Percentiles rank a stretch among this genome's conserved stretches.
phyloP scores from a whole-genome alignment of 1,140 invertebrate genomes.

The Anastatus disparis region DNA sequence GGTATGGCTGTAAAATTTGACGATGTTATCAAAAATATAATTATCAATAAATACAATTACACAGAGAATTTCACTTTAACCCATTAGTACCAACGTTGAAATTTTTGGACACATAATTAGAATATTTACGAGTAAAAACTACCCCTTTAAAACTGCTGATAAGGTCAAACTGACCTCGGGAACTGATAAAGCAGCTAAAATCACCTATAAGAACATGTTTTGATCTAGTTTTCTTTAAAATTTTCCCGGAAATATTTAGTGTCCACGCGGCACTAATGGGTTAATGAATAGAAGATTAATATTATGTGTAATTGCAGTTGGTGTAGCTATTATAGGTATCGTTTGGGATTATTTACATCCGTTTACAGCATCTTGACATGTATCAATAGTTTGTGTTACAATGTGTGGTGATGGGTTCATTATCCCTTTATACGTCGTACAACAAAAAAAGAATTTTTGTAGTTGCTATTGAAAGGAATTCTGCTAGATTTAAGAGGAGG shows the following conservation, averaged over 20 bases:
- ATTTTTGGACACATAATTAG: too few species aligned
- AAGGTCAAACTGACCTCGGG: too few species aligned
- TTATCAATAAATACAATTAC: slow-evolving; percentile 86
- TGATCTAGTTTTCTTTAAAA: too few species aligned
- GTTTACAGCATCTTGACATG: slow-evolving; percentile 90
- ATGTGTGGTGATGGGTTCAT: slow-evolving; percentile 91
- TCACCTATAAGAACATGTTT: too few species aligned
- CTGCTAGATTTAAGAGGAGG: slow-evolving; percentile 78
- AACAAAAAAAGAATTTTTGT: slow-evolving; percentile 97
- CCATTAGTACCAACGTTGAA: too few species aligned
- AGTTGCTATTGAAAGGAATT: slow-evolving; percentile 83
- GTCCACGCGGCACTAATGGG: too few species aligned
- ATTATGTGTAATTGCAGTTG: slow-evolving; percentile 91
- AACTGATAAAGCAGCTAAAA: too few species aligned
- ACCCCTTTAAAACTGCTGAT: too few species aligned
- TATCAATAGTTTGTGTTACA: slow-evolving; percentile 89
- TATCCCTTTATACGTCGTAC: slow-evolving; percentile 95
- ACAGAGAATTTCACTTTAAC: slow-evolving; percentile 89
- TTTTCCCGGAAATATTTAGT: too few species aligned
- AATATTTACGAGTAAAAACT: too few species aligned
- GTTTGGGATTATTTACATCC: slow-evolving; percentile 96
- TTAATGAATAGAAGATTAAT: slow-evolving; percentile 90
- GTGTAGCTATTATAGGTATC: slow-evolving; percentile 91
- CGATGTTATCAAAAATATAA: slow-evolving; percentile 93
- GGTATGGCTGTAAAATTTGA: slow-evolving; percentile 96